Evolutionary conservation across 2,113 vertebrate species (phyloP).

Genomic region (Columba janthina): DNA sequence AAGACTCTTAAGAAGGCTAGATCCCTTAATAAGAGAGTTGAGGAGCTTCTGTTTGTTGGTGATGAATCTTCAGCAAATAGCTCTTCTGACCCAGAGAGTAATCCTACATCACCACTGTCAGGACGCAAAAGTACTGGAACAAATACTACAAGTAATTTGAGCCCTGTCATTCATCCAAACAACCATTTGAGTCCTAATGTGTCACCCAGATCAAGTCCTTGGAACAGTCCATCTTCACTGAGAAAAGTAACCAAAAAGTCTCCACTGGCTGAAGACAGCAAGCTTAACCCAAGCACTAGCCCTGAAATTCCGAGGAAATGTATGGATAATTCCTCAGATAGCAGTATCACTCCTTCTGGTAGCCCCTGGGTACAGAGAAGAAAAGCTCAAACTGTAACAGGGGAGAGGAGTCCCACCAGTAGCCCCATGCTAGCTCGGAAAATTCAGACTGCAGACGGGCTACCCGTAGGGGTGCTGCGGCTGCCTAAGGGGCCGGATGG

Average conservation of each 20-base stretch:
- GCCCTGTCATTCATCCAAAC: slow-evolving; percentile 79
- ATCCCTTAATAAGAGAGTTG: slow-evolving; percentile 90
- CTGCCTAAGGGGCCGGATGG: slow-evolving; percentile 91
- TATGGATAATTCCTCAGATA: slow-evolving; percentile 93
- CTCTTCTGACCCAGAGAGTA: slow-evolving; percentile 94
- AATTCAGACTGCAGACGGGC: slow-evolving; percentile 88
- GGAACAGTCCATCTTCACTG: slow-evolving; percentile 91
- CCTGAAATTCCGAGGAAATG: slow-evolving; percentile 77
- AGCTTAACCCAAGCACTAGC: slow-evolving; percentile 77
- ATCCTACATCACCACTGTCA: slow-evolving; percentile 86
- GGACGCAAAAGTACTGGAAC: slow-evolving; percentile 76
- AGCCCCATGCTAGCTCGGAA: slow-evolving; percentile 88
- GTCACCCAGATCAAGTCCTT: slow-evolving; percentile 91
- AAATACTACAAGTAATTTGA: slow-evolving; percentile 83
- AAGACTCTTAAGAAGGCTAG: slow-evolving; percentile 75
- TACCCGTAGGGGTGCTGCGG: slow-evolving; percentile 88
- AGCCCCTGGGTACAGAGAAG: slow-evolving; percentile 97
- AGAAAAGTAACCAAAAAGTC: slow-evolving; percentile 87
- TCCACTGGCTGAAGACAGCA: slow-evolving; percentile 82
- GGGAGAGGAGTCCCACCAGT: slow-evolving; percentile 86
- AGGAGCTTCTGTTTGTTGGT: slow-evolving; percentile 89
- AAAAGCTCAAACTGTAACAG: slow-evolving; percentile 82
- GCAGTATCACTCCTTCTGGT: slow-evolving; percentile 91
- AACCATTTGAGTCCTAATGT: slow-evolving; percentile 90
- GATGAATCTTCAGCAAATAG: slow-evolving; percentile 93